Percentiles rank a stretch among this genome's conserved stretches.
These are phyloP conservation scores for Cerastis leucographa DNA, from an alignment of 2,888 invertebrate species.

Conservation along the genomic window DNA sequence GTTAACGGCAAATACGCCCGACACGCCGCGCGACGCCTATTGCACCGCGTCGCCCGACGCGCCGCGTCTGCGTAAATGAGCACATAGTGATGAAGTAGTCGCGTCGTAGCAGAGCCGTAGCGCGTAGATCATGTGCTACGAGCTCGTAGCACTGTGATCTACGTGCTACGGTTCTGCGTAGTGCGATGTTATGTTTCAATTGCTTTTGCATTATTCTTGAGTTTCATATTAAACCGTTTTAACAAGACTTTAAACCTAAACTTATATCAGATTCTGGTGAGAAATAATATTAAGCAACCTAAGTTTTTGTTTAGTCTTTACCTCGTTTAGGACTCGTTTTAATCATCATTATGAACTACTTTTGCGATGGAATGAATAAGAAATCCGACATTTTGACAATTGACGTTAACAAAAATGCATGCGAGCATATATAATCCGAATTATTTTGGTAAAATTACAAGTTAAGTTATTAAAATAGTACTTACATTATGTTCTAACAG, in stretches of 20 bases:
- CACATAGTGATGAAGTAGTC: background rate
- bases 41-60: no score
- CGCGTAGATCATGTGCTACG: constrained; percentile 20
- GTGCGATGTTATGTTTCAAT: background rate
- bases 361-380: background rate
- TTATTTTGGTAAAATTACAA: background rate
- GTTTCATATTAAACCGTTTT: background rate
- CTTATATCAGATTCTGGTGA: no score
- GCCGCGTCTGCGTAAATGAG: no score
- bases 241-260: background rate
- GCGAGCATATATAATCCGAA: background rate
- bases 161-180: constrained; percentile 6
- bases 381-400: background rate
- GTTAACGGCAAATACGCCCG: no score
- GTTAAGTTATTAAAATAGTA: constrained; percentile 5
- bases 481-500: constrained; percentile 84
- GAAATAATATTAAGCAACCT: no score
- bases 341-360: background rate
- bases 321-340: background rate
- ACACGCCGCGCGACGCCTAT: no score
- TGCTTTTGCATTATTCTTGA: background rate
- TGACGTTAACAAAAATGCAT: no score
- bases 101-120: constrained; percentile 15
- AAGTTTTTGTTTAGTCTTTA: no score
- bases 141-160: constrained; percentile 20